Conservation (phyloP, 2,113 vertebrate species). For the Halichoerus grypus region DNA sequence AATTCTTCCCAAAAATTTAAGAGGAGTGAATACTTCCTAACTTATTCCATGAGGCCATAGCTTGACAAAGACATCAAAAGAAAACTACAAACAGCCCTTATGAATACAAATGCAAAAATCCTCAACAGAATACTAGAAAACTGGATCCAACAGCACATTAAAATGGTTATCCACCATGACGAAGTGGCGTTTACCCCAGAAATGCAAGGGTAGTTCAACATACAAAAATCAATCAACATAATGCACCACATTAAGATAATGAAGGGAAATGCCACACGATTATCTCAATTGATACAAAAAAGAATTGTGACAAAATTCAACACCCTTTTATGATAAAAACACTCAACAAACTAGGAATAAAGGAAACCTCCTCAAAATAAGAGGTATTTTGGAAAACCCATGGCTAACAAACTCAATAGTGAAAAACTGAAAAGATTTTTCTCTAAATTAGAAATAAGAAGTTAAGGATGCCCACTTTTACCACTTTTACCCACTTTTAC, state of each 20-base stretch:
- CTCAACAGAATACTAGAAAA: not conserved
- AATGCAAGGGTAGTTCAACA: not conserved
- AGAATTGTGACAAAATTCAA: not conserved
- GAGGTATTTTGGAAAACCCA: not conserved
- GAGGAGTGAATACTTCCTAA: not conserved
- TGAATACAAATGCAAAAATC: not conserved
- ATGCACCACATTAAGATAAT: not conserved
- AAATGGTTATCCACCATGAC: not conserved
- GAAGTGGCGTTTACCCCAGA: not conserved
- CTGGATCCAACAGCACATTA: not conserved
- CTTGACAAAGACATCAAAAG: not conserved
- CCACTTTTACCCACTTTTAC: not conserved
- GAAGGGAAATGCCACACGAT: not conserved
- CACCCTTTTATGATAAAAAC: not conserved
- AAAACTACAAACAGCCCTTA: not conserved
- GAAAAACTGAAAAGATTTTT: not conserved
- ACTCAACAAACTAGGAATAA: not conserved
- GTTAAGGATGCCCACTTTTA: not conserved
- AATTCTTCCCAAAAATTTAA: too few species aligned
- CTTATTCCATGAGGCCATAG: not conserved
- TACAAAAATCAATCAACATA: not conserved
- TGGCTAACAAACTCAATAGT: not conserved
- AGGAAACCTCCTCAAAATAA: not conserved
- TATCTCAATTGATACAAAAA: not conserved
- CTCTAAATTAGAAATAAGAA: not conserved